These are phyloP conservation scores for Cromileptes altivelis DNA, from an alignment of 2,113 vertebrate species.

Conservation along the genomic window DNA sequence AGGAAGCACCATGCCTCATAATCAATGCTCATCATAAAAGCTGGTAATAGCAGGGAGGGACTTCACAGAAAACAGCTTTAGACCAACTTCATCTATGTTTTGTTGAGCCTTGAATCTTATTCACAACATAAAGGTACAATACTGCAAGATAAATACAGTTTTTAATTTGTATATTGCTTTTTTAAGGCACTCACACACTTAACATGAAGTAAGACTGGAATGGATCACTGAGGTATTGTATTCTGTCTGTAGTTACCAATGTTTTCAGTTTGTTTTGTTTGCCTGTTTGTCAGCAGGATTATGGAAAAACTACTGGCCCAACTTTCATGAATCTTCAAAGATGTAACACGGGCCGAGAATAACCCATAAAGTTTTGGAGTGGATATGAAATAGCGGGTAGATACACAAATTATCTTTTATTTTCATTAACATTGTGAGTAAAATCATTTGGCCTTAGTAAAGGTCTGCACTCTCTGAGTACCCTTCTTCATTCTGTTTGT, in stretches of 20 bases:
- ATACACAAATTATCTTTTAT: too few relatives aligned
- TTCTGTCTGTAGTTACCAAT: not conserved
- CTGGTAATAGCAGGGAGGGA: conserved; percentile 47
- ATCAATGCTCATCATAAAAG: conserved; percentile 62
- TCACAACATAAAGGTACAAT: not conserved
- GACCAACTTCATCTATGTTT: not conserved
- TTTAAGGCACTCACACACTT: not conserved
- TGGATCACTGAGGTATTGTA: not conserved
- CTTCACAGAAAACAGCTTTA: conserved; percentile 20
- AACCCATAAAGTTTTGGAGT: too few relatives aligned
- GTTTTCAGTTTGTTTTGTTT: too few relatives aligned
- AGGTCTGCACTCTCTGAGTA: too few relatives aligned
- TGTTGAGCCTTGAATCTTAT: not conserved
- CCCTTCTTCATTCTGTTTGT: too few relatives aligned
- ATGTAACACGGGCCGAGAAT: too few relatives aligned
- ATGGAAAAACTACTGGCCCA: too few relatives aligned
- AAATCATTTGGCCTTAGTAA: too few relatives aligned
- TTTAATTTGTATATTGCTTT: not conserved
- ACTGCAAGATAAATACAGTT: not conserved
- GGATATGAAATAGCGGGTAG: too few relatives aligned
- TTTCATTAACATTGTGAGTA: too few relatives aligned
- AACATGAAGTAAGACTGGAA: not conserved
- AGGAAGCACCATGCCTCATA: conserved; percentile 38
- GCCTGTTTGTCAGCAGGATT: too few relatives aligned
- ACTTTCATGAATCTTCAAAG: too few relatives aligned